A percentile compares a stretch with the other conserved stretches of the same genome.
Conservation (phyloP, 2,797 vertebrate genomes). For the Lepus oiostolus region DNA sequence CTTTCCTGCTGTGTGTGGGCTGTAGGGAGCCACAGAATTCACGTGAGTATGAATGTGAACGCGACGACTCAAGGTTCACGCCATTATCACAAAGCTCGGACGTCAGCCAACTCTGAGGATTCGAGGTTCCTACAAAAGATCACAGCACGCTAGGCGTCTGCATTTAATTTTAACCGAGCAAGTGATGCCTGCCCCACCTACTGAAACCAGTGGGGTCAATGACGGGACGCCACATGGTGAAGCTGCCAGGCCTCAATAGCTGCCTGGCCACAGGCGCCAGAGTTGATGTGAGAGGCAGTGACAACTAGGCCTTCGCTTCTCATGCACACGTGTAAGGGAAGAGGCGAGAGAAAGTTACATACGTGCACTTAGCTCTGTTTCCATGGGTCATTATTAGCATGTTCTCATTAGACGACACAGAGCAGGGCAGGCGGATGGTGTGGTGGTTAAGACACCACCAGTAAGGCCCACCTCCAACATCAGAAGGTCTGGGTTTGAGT, state of each 20-base stretch:
- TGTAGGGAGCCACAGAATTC: slow-evolving; percentile 11
- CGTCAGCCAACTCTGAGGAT: background rate
- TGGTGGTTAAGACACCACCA: too few relatives aligned
- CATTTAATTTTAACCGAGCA: background rate
- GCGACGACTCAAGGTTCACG: background rate
- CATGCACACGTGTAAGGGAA: background rate
- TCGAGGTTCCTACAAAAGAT: background rate
- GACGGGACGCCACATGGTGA: background rate
- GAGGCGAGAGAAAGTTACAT: background rate
- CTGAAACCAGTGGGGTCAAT: background rate
- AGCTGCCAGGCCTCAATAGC: background rate
- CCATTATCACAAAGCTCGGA: background rate
- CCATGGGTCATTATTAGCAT: background rate
- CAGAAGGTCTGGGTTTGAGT: too few relatives aligned
- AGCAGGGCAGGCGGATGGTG: too few relatives aligned
- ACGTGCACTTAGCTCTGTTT: background rate
- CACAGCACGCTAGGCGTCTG: background rate
- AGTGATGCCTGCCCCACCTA: background rate
- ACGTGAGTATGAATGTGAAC: background rate
- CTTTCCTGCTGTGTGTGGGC: background rate
- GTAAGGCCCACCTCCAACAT: too few relatives aligned
- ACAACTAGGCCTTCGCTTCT: slow-evolving; percentile 3
- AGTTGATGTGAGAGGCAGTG: background rate
- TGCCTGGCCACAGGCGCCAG: background rate
- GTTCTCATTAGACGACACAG: background rate